Evolutionary conservation across 2,797 vertebrate genomes (phyloP), one percentile per base, ranked within the genome.

Genomic region (Etheostoma nigrum): DNA sequence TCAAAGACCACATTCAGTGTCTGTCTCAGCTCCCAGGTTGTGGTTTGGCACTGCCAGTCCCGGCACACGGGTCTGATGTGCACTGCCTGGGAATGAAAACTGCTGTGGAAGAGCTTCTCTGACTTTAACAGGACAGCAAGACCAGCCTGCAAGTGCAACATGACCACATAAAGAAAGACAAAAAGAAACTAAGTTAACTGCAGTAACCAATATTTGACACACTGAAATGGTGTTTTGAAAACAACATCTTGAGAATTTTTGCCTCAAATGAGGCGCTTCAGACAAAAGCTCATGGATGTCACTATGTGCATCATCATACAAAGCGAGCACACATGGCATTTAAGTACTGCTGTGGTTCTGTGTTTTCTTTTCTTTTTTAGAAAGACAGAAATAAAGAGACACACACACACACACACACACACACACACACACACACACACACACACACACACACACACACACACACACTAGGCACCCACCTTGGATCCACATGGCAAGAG

Each of bases 401-500:
- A 49, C 30, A 71, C 78, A 58, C 6, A 36, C 36, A 36, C 36
- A 65, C 19, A 49, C 30, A 71, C 78, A 98, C 96, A 58, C 18
- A 58, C 6, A 36, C 36, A 36, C 36, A 65, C 19, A 49, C 30
- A 71, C 78, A 98, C 96, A 58, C 18, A 58, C 6, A 36, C 36
- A 66, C 19, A 49, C 30, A 71, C 78, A 66, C 19, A 49, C 30
- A 71, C 78, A 58, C 6, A 36, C 36, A 36, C 36, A 65, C 19
- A 49, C 30, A 71, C 78, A 98, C 96, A 58, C 18, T 1, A 48
- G 1, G 9, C 67, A 49, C 74, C 33, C 78, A 99, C 98, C 96
- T 98, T 99, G 27, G 98, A 98, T 47, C 97, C 97, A 88, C 98
- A 99, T 0, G 98, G 97, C 65, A 99, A 90, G 72, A 99, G 96